Conservation (phyloP, 2,113 vertebrate genomes). For the Tetrao urogallus region DNA sequence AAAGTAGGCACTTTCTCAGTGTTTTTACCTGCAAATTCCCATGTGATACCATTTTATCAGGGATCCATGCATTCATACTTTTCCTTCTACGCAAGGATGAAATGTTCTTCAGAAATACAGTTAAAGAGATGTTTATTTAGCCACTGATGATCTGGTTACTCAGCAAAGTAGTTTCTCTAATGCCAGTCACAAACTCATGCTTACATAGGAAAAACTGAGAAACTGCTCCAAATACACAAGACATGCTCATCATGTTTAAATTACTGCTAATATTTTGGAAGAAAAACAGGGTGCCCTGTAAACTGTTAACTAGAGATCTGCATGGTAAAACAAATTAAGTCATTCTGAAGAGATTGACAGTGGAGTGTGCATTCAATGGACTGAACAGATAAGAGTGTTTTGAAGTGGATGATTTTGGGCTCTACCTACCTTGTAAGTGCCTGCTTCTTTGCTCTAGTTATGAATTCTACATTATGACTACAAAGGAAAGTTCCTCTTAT, state of each 20-base stretch:
- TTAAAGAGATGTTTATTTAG: neutral
- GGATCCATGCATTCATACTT: neutral
- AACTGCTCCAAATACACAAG: neutral
- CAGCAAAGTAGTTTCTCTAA: fast-evolving
- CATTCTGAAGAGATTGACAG: neutral
- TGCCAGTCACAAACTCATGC: neutral
- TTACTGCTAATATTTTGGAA: neutral
- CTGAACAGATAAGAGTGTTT: neutral
- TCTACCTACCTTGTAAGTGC: no score
- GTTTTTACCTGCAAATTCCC: neutral
- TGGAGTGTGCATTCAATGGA: neutral
- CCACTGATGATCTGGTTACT: neutral
- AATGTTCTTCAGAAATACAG: neutral
- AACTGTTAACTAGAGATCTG: neutral
- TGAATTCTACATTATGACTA: neutral
- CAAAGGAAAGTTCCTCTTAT: neutral
- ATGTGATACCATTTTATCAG: neutral
- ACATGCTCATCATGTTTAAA: neutral
- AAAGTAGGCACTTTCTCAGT: neutral
- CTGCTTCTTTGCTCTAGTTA: neutral
- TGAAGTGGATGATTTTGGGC: neutral
- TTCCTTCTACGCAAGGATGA: neutral
- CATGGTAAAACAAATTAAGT: neutral
- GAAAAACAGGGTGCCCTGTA: neutral
- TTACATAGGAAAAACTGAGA: neutral